Evolutionary conservation across 2,113 vertebrate genomes (phyloP), one percentile per base, ranked within the genome.

Genomic region (Toxotes chatareus): DNA sequence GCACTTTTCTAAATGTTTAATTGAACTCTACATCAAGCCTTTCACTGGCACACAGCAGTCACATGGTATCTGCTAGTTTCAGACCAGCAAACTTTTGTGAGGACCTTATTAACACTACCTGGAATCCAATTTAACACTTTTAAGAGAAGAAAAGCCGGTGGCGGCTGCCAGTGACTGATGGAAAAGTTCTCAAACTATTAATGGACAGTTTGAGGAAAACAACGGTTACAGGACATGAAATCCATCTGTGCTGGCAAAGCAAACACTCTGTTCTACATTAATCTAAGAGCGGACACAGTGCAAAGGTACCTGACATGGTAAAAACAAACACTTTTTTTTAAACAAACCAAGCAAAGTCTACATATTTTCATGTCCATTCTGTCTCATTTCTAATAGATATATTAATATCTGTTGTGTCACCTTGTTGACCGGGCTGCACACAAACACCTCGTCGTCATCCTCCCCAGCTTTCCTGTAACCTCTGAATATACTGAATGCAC

Each of bases 371-470:
- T 5, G 10, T 62, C 42, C 40, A 56, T 8, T 4, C 27, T 2
- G 51, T 21, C 9, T 55, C 13, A 31, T 61, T 47, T 67, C 17
- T 31, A 23, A 17, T 47, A 60, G 31, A 17, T 5, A 60, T 32
- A 34, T 63, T 12, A 19, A 16, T 34, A 46, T 72, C 53, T 27
- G 42, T 14, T 27, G 12, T 8, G 59, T 92, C 89, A 94, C 94
- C 93, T 93, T 89, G 71, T 17, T 23, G 71, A 84, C 55, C 0
- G 71, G 21, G 86, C 67, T 82, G 84, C 74, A 69, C 64, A 90
- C 86, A 86, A 94, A 94, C 84, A 93, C 90, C 0, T 94, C 92
- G 19, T 93, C 83, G 5, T 93, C 91, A 38, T 92, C 90, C 76
- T 94, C 92, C 13, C 53, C 81, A 7, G 89, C 68, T 80, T 38